These are phyloP conservation scores for Oreochromis aureus DNA, from an alignment of 2,113 vertebrate species.

Conservation along the genomic window DNA sequence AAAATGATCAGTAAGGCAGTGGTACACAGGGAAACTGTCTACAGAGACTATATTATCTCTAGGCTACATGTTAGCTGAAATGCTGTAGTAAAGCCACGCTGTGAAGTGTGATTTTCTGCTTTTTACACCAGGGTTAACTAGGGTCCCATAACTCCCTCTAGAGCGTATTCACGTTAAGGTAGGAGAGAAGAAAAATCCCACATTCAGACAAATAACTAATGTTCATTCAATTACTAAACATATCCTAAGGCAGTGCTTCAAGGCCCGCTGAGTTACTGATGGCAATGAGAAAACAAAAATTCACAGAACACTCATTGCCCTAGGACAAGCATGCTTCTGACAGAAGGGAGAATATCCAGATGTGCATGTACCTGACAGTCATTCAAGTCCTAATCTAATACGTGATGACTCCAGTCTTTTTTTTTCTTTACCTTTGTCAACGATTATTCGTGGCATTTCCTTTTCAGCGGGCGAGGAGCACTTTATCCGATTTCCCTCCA, in stretches of 20 bases:
- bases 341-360: neutral
- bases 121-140: conserved; percentile 16
- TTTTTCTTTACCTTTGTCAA: conserved; percentile 81
- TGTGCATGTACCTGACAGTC: neutral
- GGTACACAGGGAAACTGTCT: conserved; percentile 1
- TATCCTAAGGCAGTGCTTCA: conserved; percentile 48
- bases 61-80: conserved; percentile 21
- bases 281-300: conserved; percentile 24
- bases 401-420: neutral
- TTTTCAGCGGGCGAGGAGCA: conserved; percentile 92
- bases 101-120: neutral
- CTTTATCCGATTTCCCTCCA: conserved; percentile 90
- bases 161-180: conserved; percentile 5
- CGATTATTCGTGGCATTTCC: conserved; percentile 90
- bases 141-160: conserved; percentile 19
- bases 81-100: neutral
- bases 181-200: conserved; percentile 21
- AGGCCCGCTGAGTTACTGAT: conserved; percentile 37
- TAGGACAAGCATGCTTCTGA: neutral
- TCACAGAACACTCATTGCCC: neutral
- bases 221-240: conserved; percentile 62
- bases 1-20: neutral
- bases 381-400: neutral
- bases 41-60: conserved; percentile 20
- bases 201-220: conserved; percentile 26